A percentile compares a stretch with the other conserved stretches of the same genome.
Conservation (phyloP, 2,113 vertebrate species). For the Oncorhynchus tshawytscha region DNA sequence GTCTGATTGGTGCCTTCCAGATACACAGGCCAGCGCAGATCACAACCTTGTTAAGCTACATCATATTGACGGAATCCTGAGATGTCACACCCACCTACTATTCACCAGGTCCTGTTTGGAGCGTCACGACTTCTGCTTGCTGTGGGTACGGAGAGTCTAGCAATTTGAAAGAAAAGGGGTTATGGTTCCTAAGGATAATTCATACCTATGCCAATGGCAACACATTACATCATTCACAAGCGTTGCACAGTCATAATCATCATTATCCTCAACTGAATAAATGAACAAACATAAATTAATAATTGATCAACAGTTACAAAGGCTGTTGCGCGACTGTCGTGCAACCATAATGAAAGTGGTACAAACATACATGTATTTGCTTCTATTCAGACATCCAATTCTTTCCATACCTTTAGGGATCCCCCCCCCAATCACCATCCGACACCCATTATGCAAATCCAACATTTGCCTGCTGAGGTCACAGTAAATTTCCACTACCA, state of each 20-base stretch:
- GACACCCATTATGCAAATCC: conserved; percentile 32
- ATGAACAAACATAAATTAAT: neutral
- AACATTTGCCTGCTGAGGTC: conserved; percentile 14
- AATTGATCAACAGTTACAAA: neutral
- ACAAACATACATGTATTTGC: too few species aligned
- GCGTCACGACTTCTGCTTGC: neutral
- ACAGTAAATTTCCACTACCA: conserved; percentile 14
- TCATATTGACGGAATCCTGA: neutral
- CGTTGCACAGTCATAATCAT: too few species aligned
- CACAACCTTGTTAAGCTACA: neutral
- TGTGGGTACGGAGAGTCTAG: neutral
- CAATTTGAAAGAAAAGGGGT: neutral
- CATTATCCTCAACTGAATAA: too few species aligned
- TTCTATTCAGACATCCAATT: too few species aligned
- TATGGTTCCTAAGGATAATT: neutral
- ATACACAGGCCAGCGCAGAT: neutral
- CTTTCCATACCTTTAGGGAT: conserved; percentile 3
- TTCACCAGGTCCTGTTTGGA: neutral
- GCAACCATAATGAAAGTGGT: too few species aligned
- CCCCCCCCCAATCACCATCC: conserved; percentile 14
- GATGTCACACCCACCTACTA: neutral
- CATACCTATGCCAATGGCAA: neutral
- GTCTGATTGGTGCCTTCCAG: conserved; percentile 17
- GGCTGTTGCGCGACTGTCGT: too few species aligned
- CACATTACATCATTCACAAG: too few species aligned